These are phyloP conservation scores for Acropora tenuis DNA, from an alignment of 64 coral and sea anemone species.

Conservation along the genomic window DNA sequence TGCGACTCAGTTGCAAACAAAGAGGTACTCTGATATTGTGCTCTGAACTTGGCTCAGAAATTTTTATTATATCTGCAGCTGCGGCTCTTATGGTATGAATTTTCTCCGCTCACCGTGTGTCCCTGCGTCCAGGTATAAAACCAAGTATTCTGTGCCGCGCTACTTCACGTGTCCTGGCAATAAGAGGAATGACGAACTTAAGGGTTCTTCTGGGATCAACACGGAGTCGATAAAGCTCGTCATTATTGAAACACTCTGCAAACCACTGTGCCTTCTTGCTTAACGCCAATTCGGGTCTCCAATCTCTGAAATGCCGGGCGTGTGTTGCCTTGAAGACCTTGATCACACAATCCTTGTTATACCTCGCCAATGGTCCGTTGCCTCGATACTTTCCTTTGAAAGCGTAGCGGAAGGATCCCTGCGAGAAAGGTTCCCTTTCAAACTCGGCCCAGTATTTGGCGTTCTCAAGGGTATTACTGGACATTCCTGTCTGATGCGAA, in stretches of 20 bases:
- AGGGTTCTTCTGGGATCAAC: not conserved
- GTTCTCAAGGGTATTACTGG: not conserved
- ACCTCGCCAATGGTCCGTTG: not conserved
- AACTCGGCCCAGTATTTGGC: not conserved
- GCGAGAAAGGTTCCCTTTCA: not conserved
- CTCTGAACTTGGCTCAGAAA: no score
- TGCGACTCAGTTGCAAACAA: no score
- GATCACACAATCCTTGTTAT: not conserved
- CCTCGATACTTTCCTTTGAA: not conserved
- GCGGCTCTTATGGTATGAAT: not conserved
- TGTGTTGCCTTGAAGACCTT: not conserved
- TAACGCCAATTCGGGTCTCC: not conserved
- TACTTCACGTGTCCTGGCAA: not conserved
- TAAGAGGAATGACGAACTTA: not conserved
- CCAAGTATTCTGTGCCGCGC: not conserved
- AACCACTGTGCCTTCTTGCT: not conserved
- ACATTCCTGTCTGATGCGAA: not conserved
- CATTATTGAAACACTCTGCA: not conserved
- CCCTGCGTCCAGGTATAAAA: not conserved
- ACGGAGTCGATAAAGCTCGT: not conserved
- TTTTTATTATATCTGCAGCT: no score
- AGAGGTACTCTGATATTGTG: no score
- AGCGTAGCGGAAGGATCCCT: not conserved
- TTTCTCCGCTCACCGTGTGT: not conserved
- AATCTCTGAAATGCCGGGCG: not conserved